phyloP scores from a whole-genome alignment of 92 coral and sea anemone genomes.

The Epizoanthus ramosus region DNA sequence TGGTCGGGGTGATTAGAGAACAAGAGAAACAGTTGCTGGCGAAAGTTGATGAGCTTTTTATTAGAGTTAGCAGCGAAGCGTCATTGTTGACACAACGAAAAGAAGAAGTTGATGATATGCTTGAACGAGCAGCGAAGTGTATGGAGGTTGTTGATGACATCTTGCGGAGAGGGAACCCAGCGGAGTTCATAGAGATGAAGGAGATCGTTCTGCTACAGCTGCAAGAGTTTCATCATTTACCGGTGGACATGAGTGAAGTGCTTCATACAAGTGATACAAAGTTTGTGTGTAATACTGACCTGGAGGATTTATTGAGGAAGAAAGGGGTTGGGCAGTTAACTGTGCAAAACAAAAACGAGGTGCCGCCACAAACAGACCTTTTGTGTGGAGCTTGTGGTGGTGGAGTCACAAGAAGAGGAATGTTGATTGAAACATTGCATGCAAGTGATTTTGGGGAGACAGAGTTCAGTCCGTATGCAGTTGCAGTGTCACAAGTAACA shows the following conservation, averaged over 20 bases:
- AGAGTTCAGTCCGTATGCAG: constrained; percentile 35
- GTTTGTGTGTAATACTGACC: constrained; percentile 11
- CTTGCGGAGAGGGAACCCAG: constrained; percentile 19
- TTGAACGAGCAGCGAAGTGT: constrained; percentile 16
- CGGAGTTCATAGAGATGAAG: constrained; percentile 34
- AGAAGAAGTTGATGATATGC: constrained; percentile 7
- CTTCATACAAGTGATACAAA: neutral
- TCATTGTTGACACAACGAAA: neutral
- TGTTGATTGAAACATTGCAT: constrained; percentile 1
- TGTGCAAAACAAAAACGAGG: neutral
- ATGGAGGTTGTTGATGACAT: constrained; percentile 26
- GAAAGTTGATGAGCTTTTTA: constrained; percentile 4
- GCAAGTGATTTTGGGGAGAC: constrained; percentile 34
- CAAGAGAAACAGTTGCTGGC: constrained; percentile 18
- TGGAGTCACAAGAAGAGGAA: neutral
- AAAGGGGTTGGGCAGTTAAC: constrained; percentile 27
- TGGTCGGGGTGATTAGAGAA: constrained; percentile 5
- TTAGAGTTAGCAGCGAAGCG: neutral
- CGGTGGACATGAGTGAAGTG: neutral
- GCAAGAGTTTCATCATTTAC: constrained; percentile 2
- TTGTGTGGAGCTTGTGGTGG: constrained; percentile 27
- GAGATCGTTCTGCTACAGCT: constrained; percentile 24
- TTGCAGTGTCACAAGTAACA: constrained; percentile 33
- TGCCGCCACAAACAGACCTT: neutral
- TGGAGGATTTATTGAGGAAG: constrained; percentile 23